phyloP scores from a whole-genome alignment of 2,888 invertebrate species.

The Drosophila infuscata region DNA sequence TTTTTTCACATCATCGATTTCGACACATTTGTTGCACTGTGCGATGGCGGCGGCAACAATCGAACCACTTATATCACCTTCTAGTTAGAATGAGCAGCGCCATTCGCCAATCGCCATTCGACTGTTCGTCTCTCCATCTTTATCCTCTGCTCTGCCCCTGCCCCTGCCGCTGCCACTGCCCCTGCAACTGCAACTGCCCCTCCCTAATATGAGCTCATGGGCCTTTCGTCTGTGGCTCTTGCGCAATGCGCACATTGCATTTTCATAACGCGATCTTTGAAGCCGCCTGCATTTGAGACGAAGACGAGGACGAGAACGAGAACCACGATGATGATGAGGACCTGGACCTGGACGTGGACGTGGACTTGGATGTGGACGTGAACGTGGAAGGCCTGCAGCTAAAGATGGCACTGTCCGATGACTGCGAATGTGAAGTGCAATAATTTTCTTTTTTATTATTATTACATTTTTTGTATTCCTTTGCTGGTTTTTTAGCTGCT shows the following conservation, averaged over 20 bases:
- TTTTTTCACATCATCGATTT: not conserved
- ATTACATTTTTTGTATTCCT: conserved; percentile 69
- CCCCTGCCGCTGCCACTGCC: not conserved
- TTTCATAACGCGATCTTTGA: conserved; percentile 69
- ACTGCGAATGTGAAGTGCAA: conserved; percentile 80
- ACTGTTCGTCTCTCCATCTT: conserved; percentile 22
- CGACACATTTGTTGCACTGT: conserved; percentile 41
- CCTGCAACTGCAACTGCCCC: conserved; percentile 1
- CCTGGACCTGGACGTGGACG: conserved; percentile 9
- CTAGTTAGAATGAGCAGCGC: conserved; percentile 82
- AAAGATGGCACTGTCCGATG: conserved; percentile 82
- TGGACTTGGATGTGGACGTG: conserved; percentile 13
- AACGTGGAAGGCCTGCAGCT: conserved; percentile 57
- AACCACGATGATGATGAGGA: conserved; percentile 22
- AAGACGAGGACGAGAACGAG: conserved; percentile 11
- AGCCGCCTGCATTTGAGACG: conserved; percentile 34
- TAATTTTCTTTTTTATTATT: conserved; percentile 80
- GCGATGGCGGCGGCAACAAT: conserved; percentile 74
- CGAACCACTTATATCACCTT: conserved; percentile 85
- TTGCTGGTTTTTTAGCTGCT: conserved; percentile 14
- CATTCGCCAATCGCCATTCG: conserved; percentile 44
- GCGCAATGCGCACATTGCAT: conserved; percentile 70
- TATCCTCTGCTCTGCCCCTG: not conserved
- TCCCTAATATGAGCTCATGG: not conserved
- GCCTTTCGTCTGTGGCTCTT: conserved; percentile 38